A percentile compares a stretch with the other conserved stretches of the same genome.
phyloP scores from a whole-genome alignment of 64 coral and sea anemone genomes.

The Actinia tenebrosa region DNA sequence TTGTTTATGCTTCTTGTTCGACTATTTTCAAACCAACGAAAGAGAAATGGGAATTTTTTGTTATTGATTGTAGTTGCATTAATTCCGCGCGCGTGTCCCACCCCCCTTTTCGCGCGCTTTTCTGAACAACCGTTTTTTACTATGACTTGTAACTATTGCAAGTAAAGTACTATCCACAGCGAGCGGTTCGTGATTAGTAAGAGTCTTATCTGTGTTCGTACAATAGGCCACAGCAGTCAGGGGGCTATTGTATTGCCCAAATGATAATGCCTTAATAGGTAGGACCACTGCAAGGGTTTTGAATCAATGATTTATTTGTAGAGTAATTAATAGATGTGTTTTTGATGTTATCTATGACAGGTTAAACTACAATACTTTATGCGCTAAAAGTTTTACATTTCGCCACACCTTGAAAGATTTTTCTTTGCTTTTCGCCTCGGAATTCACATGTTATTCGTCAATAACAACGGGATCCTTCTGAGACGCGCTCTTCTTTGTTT shows the following conservation, averaged over 20 bases:
- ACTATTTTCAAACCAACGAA: too few relatives aligned
- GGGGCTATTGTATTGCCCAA: background rate
- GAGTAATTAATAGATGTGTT: background rate
- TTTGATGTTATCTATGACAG: background rate
- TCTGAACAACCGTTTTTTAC: too few relatives aligned
- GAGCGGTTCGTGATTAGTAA: background rate
- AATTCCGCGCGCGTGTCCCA: background rate
- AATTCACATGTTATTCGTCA: background rate
- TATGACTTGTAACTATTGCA: background rate
- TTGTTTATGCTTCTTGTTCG: too few relatives aligned
- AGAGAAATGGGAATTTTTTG: too few relatives aligned
- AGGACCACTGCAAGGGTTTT: background rate
- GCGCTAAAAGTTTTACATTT: background rate
- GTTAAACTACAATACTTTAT: constrained; percentile 8
- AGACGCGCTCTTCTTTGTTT: constrained; percentile 13
- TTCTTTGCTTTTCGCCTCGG: background rate
- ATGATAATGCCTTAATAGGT: constrained; percentile 20
- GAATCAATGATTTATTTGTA: background rate
- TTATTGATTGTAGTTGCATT: background rate
- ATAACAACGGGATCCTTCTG: background rate
- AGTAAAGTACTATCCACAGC: constrained; percentile 6
- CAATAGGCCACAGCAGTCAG: background rate
- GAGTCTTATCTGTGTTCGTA: constrained; percentile 4
- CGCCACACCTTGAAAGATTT: background rate
- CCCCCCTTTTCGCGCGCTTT: background rate